Evolutionary conservation across 2,797 vertebrate species (phyloP).

Genomic region (Aldrovandia affinis): DNA sequence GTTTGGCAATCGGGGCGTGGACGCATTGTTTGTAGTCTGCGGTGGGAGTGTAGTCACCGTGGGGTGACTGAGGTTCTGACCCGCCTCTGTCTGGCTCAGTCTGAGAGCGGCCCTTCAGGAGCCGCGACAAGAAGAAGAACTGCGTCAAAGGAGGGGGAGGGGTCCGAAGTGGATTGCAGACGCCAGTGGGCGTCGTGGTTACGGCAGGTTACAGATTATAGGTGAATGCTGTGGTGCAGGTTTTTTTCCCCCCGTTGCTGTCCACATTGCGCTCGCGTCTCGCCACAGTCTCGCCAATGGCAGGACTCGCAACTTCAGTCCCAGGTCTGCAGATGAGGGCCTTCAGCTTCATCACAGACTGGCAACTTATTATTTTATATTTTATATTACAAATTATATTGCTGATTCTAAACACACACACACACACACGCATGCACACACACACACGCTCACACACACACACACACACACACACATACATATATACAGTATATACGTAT

Average conservation of each 20-base stretch:
- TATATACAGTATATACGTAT: too few relatives aligned
- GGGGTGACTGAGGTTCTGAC: slow-evolving; percentile 12
- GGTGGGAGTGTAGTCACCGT: neutral
- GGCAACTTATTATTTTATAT: too few relatives aligned
- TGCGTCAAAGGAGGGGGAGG: neutral
- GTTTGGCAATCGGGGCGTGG: too few relatives aligned
- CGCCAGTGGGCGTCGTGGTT: slow-evolving; percentile 4
- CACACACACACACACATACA: too few relatives aligned
- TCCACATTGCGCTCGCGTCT: neutral
- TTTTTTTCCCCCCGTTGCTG: neutral
- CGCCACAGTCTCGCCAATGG: slow-evolving; percentile 4
- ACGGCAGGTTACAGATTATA: slow-evolving; percentile 8
- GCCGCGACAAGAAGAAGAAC: neutral
- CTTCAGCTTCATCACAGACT: too few relatives aligned
- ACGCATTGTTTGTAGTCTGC: neutral
- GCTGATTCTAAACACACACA: too few relatives aligned
- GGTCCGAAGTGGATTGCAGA: neutral
- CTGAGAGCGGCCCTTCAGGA: neutral
- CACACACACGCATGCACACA: too few relatives aligned
- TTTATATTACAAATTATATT: too few relatives aligned
- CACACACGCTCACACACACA: too few relatives aligned
- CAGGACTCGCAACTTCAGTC: neutral
- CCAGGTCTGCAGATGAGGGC: too few relatives aligned
- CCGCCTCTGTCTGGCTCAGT: neutral
- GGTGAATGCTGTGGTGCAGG: neutral